phyloP scores from a whole-genome alignment of 2,113 vertebrate genomes.

The Salvator merianae region DNA sequence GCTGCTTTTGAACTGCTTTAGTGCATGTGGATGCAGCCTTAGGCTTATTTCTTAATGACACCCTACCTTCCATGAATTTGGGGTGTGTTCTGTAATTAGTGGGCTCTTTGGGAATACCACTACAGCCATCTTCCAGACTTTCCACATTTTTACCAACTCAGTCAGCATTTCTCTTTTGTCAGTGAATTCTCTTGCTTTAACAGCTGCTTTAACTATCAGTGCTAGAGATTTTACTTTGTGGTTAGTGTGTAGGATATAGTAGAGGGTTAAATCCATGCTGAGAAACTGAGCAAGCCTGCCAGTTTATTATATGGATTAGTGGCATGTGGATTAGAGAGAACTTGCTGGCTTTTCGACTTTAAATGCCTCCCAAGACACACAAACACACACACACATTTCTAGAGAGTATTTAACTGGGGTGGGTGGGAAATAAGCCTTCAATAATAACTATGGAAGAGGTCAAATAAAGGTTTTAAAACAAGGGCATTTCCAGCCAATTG shows the following conservation, averaged over 20 bases:
- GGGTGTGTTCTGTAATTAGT: no score
- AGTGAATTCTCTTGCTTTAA: no score
- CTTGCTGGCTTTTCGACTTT: constrained; percentile 9
- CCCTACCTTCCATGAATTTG: no score
- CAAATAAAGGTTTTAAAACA: constrained; percentile 11
- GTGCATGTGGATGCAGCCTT: no score
- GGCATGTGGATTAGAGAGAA: neutral
- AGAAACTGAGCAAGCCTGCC: neutral
- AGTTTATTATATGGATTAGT: constrained; percentile 28
- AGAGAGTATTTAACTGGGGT: neutral
- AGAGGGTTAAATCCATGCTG: neutral
- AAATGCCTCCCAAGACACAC: constrained; percentile 14
- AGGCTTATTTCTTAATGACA: no score
- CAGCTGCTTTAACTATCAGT: no score
- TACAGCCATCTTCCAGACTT: no score
- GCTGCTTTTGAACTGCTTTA: no score
- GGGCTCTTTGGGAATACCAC: no score
- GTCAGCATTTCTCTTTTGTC: no score
- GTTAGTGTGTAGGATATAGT: neutral
- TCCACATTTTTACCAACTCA: no score
- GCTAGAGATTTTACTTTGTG: no score
- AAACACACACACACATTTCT: neutral
- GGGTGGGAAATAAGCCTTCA: neutral
- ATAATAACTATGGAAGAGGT: neutral
- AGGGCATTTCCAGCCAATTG: neutral